Base-by-base conservation (phyloP, 1,140 invertebrate genomes). In the Semibalanus balanoides region DNA sequence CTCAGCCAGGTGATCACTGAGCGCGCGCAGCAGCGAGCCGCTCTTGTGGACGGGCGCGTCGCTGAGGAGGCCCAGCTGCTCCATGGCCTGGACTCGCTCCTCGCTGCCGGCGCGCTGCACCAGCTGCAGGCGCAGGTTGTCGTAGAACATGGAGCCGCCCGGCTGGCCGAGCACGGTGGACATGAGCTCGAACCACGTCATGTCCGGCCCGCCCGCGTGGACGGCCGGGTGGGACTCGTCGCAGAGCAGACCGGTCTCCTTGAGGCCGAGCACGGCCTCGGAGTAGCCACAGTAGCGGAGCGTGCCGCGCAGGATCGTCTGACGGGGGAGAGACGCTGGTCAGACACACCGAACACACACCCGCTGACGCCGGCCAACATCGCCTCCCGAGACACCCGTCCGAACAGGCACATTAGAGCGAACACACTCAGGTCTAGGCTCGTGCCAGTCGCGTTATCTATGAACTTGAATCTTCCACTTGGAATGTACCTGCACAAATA, bases 151-250 rank as follows among this genome's bases (percentile, higher is more conserved):
- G 79, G 94, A 93, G 25, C 88, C 85, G 79, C 93, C 91, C 74
- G 92, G 87, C 76, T 96, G 85, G 3, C 94, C 95, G 30, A 98
- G 84, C 30, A 96, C 84, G 79, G 91, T 90, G 80, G 94, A 96
- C 40, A 98, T 88, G 35, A 98, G 87, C 82, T 94, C 89, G 81
- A 93, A 92, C 97, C 97, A 99, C 9, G 96, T 97, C 9, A 99
- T 91, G 77, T 97, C 93, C 0, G 97, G 96, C 76, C 97, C 97
- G 80, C 92, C 92, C 0, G 93, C 92, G 84, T 99, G 97, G 3
- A 99, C 86, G 80, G 89, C 88, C 0, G 96, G 91, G 85, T 96
- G 91, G 17, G 90, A 89, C 79, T 92, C 90, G 0, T 90, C 87
- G 83, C 94, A 92, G n/a, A 99, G 88, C 0, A 99, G 85, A 0